These are phyloP conservation scores for Leuciscus idus DNA, from an alignment of 2,113 vertebrate genomes.

Conservation along the genomic window DNA sequence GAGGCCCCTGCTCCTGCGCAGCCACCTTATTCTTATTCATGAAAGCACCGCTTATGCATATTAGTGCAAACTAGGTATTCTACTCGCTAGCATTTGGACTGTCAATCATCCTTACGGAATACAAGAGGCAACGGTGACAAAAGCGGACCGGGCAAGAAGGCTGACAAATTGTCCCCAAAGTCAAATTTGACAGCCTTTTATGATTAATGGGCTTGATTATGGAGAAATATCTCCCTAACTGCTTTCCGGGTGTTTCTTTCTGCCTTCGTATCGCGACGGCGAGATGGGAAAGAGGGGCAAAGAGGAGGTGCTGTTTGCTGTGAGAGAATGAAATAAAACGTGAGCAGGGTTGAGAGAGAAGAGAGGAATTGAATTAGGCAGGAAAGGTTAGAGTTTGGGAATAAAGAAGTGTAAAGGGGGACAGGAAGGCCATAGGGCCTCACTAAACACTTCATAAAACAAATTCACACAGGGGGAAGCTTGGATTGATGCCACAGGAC, in stretches of 20 bases:
- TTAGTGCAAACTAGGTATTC: constrained; percentile 81
- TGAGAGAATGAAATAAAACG: constrained; percentile 47
- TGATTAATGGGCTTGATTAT: constrained; percentile 84
- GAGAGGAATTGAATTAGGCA: constrained; percentile 71
- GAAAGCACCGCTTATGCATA: constrained; percentile 80
- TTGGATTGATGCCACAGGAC: neutral
- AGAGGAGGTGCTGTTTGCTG: constrained; percentile 58
- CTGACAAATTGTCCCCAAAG: constrained; percentile 87
- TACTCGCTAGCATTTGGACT: constrained; percentile 72
- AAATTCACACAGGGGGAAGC: constrained; percentile 36
- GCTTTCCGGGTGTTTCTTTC: constrained; percentile 73
- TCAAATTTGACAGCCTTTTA: constrained; percentile 84
- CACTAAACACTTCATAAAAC: constrained; percentile 45
- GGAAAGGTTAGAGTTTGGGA: constrained; percentile 49
- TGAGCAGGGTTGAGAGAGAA: constrained; percentile 29
- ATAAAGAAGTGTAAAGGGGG: constrained; percentile 47
- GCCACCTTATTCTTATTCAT: constrained; percentile 83
- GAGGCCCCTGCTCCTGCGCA: constrained; percentile 62
- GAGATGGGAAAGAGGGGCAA: constrained; percentile 44
- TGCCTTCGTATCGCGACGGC: constrained; percentile 39
- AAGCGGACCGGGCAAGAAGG: constrained; percentile 70
- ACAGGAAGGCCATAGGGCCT: constrained; percentile 63
- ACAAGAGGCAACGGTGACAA: constrained; percentile 75
- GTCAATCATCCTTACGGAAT: constrained; percentile 81
- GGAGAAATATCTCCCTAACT: constrained; percentile 75